Evolutionary conservation across 2,113 vertebrate genomes (phyloP).

Genomic region (Myotis davidii): DNA sequence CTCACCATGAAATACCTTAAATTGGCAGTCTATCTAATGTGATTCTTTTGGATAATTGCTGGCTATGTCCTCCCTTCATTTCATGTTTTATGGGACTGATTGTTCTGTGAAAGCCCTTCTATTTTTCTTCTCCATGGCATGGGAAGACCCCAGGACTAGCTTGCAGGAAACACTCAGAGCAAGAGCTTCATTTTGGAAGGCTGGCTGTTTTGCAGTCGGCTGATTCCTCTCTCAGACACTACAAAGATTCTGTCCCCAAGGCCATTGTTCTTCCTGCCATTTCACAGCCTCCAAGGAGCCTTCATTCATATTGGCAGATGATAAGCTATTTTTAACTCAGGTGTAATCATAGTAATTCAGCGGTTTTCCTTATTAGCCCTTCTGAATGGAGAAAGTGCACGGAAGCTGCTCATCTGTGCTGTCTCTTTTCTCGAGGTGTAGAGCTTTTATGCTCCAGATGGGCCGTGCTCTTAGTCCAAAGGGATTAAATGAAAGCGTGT

Average conservation of each 20-base stretch:
- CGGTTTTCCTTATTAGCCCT: slow-evolving; percentile 58
- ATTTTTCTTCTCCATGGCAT: slow-evolving; percentile 25
- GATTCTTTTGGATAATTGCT: slow-evolving; percentile 61
- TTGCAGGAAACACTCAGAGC: slow-evolving; percentile 36
- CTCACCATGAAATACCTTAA: slow-evolving; percentile 29
- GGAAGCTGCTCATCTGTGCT: neutral
- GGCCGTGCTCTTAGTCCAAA: slow-evolving; percentile 39
- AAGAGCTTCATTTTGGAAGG: slow-evolving; percentile 46
- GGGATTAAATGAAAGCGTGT: neutral
- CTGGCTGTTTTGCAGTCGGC: neutral
- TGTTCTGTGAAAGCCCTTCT: slow-evolving; percentile 39
- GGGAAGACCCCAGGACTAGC: slow-evolving; percentile 53
- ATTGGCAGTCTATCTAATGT: slow-evolving; percentile 37
- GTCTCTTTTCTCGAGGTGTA: slow-evolving; percentile 31
- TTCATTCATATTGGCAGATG: slow-evolving; percentile 60
- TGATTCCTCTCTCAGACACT: slow-evolving; percentile 1
- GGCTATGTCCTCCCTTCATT: slow-evolving; percentile 36
- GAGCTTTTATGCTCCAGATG: slow-evolving; percentile 50
- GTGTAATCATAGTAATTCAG: slow-evolving; percentile 61
- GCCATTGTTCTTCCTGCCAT: slow-evolving; percentile 44
- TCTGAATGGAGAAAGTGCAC: slow-evolving; percentile 38
- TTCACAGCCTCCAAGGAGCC: slow-evolving; percentile 20
- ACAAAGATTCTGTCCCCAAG: slow-evolving; percentile 2
- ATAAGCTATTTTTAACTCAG: slow-evolving; percentile 71
- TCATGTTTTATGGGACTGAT: slow-evolving; percentile 17